phyloP scores from a whole-genome alignment of 2,113 vertebrate genomes.

The Xiphorhynchus elegans region DNA sequence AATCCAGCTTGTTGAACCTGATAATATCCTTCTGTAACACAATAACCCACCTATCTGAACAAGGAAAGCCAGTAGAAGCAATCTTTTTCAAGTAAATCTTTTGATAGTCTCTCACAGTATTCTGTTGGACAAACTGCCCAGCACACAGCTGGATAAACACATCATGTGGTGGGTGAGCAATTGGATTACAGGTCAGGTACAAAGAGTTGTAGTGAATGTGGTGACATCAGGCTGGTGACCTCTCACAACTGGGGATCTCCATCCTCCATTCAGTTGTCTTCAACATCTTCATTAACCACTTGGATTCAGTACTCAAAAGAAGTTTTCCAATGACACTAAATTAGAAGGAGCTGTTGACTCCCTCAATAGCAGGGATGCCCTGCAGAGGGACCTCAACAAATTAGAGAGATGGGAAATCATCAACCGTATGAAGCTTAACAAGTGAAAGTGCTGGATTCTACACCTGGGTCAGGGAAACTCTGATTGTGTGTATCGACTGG shows the following conservation, averaged over 20 bases:
- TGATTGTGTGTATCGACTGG: no score
- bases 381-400: background rate
- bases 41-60: rapidly evolving
- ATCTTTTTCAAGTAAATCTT: background rate
- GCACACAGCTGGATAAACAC: background rate
- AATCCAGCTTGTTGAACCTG: background rate
- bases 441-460: background rate
- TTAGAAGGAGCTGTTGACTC: background rate
- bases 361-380: rapidly evolving
- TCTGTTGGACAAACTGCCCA: background rate
- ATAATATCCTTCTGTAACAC: background rate
- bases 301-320: background rate
- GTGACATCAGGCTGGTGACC: background rate
- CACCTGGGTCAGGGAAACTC: rapidly evolving
- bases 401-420: background rate
- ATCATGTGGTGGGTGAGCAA: no score
- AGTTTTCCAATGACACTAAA: background rate
- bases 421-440: background rate
- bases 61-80: background rate
- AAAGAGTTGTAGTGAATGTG: background rate
- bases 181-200: rapidly evolving
- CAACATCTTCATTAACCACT: rapidly evolving
- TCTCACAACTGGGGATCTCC: background rate
- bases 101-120: background rate
- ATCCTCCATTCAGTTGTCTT: background rate